phyloP scores from a whole-genome alignment of 2,797 vertebrate genomes.

The Sebastiscus albofasciatus region DNA sequence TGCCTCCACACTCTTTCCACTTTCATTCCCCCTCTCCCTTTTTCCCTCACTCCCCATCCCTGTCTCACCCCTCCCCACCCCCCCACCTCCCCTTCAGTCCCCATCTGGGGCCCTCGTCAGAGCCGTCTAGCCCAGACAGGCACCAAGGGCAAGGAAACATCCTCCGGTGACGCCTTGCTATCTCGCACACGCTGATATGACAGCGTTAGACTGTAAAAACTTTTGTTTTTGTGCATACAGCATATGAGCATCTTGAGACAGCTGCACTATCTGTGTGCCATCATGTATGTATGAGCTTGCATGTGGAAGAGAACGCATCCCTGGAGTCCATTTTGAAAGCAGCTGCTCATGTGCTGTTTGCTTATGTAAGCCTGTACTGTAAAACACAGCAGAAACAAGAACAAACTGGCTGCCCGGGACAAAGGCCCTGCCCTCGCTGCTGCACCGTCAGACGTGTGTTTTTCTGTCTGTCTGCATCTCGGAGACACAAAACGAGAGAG shows the following conservation, averaged over 20 bases:
- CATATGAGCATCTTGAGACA: background rate
- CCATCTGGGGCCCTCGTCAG: conserved; percentile 56
- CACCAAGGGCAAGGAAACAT: conserved; percentile 65
- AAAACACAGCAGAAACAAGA: conserved; percentile 60
- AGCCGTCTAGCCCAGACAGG: conserved; percentile 41
- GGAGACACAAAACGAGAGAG: conserved; percentile 9
- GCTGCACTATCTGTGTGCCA: background rate
- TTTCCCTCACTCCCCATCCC: conserved; percentile 9
- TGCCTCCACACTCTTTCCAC: conserved; percentile 7
- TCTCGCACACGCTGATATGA: conserved; percentile 35
- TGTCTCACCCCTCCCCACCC: background rate
- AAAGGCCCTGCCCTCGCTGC: conserved; percentile 55
- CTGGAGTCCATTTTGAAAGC: conserved; percentile 52
- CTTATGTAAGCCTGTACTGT: conserved; percentile 67
- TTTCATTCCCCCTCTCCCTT: background rate
- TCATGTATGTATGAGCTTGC: conserved; percentile 15
- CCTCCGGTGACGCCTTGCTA: conserved; percentile 39
- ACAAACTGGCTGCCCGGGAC: conserved; percentile 55
- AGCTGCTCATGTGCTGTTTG: conserved; percentile 52
- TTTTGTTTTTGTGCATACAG: background rate
- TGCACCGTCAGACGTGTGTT: conserved; percentile 28
- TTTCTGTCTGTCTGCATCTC: conserved; percentile 32
- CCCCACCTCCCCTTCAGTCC: conserved; percentile 25
- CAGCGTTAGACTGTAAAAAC: conserved; percentile 5
- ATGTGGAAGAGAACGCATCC: conserved; percentile 39